A percentile compares a stretch with the other conserved stretches of the same genome.
phyloP scores from a whole-genome alignment of 1,140 invertebrate species.

The Coptotermes formosanus region DNA sequence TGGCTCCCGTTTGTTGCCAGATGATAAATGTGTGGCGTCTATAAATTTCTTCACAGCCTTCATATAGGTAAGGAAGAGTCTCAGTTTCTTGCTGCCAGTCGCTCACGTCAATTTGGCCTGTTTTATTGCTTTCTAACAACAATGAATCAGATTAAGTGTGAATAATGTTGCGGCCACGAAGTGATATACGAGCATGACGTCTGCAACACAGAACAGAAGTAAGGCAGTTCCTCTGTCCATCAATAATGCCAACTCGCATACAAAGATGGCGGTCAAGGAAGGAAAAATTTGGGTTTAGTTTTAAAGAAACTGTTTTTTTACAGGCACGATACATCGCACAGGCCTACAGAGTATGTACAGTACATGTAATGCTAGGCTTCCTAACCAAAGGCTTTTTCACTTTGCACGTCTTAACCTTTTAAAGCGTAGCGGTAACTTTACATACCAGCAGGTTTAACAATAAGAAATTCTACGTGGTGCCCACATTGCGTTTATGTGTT shows the following conservation, averaged over 20 bases:
- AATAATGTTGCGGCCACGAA: background rate
- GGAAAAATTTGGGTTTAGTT: background rate
- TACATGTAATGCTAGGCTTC: no score
- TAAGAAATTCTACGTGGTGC: no score
- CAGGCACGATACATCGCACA: background rate
- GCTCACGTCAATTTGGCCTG: background rate
- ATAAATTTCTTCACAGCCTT: background rate
- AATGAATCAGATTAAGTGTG: background rate
- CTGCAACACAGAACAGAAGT: background rate
- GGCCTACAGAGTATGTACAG: no score
- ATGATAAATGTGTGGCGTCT: background rate
- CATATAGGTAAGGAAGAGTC: background rate
- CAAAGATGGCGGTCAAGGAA: background rate
- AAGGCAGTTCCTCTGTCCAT: background rate
- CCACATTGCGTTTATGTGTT: no score
- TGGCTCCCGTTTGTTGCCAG: background rate
- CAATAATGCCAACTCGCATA: background rate
- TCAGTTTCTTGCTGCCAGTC: background rate
- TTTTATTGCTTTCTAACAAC: background rate
- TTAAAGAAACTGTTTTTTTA: background rate
- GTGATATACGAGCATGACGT: background rate
- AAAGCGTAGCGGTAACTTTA: no score
- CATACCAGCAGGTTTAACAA: no score
- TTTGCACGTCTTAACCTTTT: no score
- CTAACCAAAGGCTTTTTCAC: no score